Evolutionary conservation across 2,797 vertebrate species (phyloP).

Genomic region (Sciaenops ocellatus): DNA sequence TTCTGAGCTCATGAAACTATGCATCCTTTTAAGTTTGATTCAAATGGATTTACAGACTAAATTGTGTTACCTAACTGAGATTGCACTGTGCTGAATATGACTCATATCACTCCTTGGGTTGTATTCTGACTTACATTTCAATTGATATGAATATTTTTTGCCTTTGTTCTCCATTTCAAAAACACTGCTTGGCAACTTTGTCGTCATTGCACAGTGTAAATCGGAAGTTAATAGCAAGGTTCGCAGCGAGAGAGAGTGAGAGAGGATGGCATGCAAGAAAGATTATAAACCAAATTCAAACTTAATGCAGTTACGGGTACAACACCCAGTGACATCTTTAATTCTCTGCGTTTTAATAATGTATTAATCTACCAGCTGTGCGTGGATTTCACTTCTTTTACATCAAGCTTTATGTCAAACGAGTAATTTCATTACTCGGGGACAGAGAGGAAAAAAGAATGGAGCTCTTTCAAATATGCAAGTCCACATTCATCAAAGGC

Average conservation of each 20-base stretch:
- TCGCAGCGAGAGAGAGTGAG: slow-evolving; percentile 1
- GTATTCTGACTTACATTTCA: not conserved
- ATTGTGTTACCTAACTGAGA: not conserved
- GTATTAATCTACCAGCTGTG: slow-evolving; percentile 48
- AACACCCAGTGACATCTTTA: slow-evolving; percentile 43
- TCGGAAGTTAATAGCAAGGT: slow-evolving; percentile 19
- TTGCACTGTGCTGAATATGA: not conserved
- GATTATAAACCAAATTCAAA: slow-evolving; percentile 36
- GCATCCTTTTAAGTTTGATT: not conserved
- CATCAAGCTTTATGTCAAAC: slow-evolving; percentile 42
- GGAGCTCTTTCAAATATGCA: not conserved
- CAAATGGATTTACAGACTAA: slow-evolving; percentile 2
- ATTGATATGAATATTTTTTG: not conserved
- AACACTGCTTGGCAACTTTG: not conserved
- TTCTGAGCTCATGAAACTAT: slow-evolving; percentile 4
- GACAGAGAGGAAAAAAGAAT: slow-evolving; percentile 30
- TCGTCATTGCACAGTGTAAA: slow-evolving; percentile 12
- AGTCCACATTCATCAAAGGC: slow-evolving; percentile 40
- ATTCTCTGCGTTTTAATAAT: slow-evolving; percentile 57
- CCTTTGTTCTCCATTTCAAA: slow-evolving; percentile 13
- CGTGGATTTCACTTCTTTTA: slow-evolving; percentile 49
- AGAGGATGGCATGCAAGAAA: slow-evolving; percentile 12
- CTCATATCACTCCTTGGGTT: not conserved
- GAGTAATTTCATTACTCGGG: slow-evolving; percentile 43
- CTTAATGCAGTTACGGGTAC: not conserved